Evolutionary conservation across 2,888 invertebrate species (phyloP).

Genomic region (Theristus sp.): DNA sequence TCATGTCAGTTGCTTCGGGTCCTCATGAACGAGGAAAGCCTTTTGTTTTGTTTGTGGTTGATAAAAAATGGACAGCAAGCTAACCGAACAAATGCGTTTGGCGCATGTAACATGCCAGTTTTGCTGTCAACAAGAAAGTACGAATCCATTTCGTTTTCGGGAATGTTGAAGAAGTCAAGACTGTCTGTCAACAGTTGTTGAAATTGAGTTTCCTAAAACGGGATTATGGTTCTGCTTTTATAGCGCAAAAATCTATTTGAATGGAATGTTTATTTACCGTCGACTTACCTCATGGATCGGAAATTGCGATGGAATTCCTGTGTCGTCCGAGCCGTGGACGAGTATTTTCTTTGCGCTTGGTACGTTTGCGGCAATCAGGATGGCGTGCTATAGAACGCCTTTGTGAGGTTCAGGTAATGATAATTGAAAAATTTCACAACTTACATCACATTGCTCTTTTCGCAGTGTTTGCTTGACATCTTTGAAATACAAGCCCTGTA

Average conservation of each 20-base stretch:
- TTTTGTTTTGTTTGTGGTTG: not conserved
- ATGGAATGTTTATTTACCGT: not conserved
- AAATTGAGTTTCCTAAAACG: constrained; percentile 77
- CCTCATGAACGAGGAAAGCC: constrained; percentile 35
- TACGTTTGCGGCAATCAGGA: constrained; percentile 89
- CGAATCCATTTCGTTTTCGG: constrained; percentile 59
- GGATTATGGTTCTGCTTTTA: not conserved
- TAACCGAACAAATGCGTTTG: constrained; percentile 60
- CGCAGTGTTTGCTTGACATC: constrained; percentile 92
- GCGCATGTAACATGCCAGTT: constrained; percentile 91
- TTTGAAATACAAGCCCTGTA: constrained; percentile 97
- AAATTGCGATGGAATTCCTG: constrained; percentile 91
- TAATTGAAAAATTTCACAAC: constrained; percentile 11
- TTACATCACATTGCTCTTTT: constrained; percentile 90
- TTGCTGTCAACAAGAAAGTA: constrained; percentile 94
- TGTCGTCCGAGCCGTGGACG: constrained; percentile 81
- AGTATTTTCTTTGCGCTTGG: constrained; percentile 97
- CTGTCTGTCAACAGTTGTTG: constrained; percentile 81
- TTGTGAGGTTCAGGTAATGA: not conserved
- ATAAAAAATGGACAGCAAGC: not conserved
- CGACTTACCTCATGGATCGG: constrained; percentile 54
- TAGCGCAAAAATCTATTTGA: not conserved
- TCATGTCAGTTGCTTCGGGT: constrained; percentile 62
- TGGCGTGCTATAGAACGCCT: constrained; percentile 44
- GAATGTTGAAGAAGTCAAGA: constrained; percentile 86